Conservation (phyloP, 2,113 vertebrate genomes). For the Corythornis cristatus region DNA sequence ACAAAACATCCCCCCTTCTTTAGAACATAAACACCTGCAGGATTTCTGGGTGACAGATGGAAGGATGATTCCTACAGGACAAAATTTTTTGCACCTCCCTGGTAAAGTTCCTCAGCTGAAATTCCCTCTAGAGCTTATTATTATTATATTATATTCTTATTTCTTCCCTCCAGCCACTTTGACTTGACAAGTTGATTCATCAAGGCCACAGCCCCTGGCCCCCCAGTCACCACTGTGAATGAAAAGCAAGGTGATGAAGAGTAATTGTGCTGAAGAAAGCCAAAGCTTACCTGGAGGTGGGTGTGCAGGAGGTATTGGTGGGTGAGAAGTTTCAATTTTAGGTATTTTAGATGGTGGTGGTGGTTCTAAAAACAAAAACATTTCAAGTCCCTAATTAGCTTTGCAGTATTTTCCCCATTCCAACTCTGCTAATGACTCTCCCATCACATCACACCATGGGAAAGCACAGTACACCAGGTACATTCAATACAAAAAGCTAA, state of each 20-base stretch:
- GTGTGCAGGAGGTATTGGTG: constrained; percentile 88
- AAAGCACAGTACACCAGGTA: neutral
- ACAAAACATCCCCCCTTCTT: neutral
- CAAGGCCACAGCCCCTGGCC: neutral
- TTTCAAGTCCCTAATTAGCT: neutral
- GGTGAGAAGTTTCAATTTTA: constrained; percentile 90
- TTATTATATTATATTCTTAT: too few relatives aligned
- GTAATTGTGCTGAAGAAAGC: neutral
- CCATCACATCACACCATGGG: neutral
- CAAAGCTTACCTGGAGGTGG: constrained; percentile 87
- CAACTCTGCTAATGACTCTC: neutral
- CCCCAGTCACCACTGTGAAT: neutral
- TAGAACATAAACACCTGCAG: neutral
- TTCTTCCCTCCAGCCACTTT: too few relatives aligned
- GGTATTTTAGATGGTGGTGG: constrained; percentile 92
- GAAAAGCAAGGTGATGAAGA: neutral
- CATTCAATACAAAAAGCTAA: neutral
- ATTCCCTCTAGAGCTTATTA: neutral
- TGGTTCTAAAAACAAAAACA: constrained; percentile 81
- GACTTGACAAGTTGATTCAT: neutral
- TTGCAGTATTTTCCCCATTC: neutral
- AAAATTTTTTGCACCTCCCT: neutral
- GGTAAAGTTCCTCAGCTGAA: neutral
- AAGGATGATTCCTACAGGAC: neutral
- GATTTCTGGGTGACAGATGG: neutral